These are phyloP conservation scores for Malaclemys terrapin DNA, from an alignment of 2,113 vertebrate species.

Conservation along the genomic window DNA sequence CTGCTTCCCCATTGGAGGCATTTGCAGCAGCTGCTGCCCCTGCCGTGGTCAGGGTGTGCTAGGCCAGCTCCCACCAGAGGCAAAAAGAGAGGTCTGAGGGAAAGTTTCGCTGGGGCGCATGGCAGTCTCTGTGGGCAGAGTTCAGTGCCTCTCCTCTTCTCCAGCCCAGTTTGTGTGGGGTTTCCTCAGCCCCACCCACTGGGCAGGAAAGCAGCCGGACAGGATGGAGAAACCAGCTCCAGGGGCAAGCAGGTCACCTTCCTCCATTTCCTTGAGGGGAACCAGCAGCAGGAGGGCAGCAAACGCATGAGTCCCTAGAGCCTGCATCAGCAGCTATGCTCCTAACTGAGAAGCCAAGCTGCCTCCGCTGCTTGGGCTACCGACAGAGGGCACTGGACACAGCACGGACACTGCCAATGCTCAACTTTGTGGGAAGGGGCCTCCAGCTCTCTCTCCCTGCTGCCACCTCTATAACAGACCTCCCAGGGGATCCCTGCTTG, in stretches of 20 bases:
- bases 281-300: too few relatives aligned
- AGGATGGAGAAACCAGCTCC: neutral
- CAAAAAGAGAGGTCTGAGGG: neutral
- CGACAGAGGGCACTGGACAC: too few relatives aligned
- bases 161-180: neutral
- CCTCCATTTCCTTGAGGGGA: too few relatives aligned
- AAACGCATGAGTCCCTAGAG: too few relatives aligned
- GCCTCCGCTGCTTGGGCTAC: too few relatives aligned
- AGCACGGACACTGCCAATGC: too few relatives aligned
- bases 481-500: neutral
- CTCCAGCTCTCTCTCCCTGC: neutral
- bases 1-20: neutral
- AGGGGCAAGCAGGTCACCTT: too few relatives aligned
- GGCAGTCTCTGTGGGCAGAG: neutral
- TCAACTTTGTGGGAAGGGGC: too few relatives aligned
- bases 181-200: neutral
- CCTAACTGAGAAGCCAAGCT: too few relatives aligned
- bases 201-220: neutral
- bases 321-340: too few relatives aligned
- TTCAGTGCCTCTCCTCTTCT: neutral
- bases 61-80: too few relatives aligned
- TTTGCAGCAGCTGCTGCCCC: neutral
- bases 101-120: too few relatives aligned
- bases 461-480: neutral
- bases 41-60: neutral